Evolutionary conservation across 37 sponge, comb jelly and placozoan genomes (phyloP), one percentile per base, ranked within the genome.

Genomic region (Agelas oroides): DNA sequence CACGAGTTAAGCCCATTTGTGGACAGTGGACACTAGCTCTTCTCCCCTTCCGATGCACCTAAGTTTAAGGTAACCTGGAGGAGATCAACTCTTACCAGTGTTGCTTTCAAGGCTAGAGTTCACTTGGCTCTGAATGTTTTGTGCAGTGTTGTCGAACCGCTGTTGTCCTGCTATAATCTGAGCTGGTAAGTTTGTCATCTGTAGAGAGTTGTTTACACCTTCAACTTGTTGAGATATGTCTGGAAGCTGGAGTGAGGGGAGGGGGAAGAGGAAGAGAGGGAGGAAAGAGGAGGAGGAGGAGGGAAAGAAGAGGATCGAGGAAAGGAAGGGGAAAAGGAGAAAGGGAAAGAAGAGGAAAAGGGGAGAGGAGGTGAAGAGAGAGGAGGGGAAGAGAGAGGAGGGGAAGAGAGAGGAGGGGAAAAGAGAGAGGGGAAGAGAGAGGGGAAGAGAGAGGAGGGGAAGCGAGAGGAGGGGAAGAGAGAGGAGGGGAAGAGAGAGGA

Each of bases 241-340:
- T 60, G 82, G 82, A 0, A 82, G 61, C 82, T 82, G 73, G 13
- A 53, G 25, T 37, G 16, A 56, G n/a, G 5, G 36, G 65, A 21
- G 5, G 23, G 3, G 36, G 25, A 30, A 23, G 46, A 16, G 40
- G 36, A 38, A 21, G 54, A 25, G 6, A 25, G 18, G 46, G 59
- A 34, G 61, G 53, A 15, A 14, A n/a, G 72, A 24, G 56, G 25
- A 21, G 27, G 59, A 35, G 61, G 57, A 37, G 62, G 33, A 60
- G 40, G 39, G 30, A 32, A 8, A 57, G 5, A 8, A 46, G 46
- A 8, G 46, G 30, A 32, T 2, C 25, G 5, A 8, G 8, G 46
- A 8, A 8, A 46, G 46, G 46, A 8, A 8, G 46, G 46, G 8
- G 46, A 46, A 8, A 46, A 8, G 46, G 46, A 8, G 8, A 46